These are phyloP conservation scores for Crotalus helleri DNA, from an alignment of 2,113 vertebrate genomes.

Conservation along the genomic window DNA sequence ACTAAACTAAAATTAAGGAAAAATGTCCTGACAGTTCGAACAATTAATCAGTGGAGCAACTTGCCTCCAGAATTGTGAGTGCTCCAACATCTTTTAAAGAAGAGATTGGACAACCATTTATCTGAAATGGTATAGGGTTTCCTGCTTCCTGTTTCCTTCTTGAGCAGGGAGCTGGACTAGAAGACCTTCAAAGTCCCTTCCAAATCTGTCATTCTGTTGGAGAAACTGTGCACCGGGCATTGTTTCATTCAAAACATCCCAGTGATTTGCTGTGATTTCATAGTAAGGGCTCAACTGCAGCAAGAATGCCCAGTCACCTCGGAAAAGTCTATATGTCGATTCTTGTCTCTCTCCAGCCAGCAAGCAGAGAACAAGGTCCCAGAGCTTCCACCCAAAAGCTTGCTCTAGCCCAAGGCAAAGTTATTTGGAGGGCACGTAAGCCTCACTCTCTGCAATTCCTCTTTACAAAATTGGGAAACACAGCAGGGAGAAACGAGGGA, in stretches of 20 bases:
- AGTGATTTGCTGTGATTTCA: not conserved
- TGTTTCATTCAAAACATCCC: not conserved
- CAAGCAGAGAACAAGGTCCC: not conserved
- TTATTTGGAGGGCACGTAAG: fast-evolving
- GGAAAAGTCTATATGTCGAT: not conserved
- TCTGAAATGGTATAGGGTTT: not conserved
- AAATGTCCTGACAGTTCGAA: not conserved
- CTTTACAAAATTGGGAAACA: not conserved
- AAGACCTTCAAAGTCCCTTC: not conserved
- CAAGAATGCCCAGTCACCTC: not conserved
- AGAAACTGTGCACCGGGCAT: conserved; percentile 2
- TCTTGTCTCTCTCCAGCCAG: not conserved
- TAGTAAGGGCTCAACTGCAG: not conserved
- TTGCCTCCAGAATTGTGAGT: not conserved
- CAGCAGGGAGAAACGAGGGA: fast-evolving
- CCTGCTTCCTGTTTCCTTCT: not conserved
- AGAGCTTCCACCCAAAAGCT: not conserved
- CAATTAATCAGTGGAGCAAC: not conserved
- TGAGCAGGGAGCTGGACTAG: not conserved
- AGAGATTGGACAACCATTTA: not conserved
- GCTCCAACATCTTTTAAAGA: not conserved
- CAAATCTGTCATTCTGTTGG: not conserved
- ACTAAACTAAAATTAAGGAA: not conserved
- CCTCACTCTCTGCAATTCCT: not conserved
- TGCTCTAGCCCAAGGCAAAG: not conserved